These are phyloP conservation scores for Temnothorax rugatulus DNA, from an alignment of 2,888 invertebrate genomes.

Conservation along the genomic window DNA sequence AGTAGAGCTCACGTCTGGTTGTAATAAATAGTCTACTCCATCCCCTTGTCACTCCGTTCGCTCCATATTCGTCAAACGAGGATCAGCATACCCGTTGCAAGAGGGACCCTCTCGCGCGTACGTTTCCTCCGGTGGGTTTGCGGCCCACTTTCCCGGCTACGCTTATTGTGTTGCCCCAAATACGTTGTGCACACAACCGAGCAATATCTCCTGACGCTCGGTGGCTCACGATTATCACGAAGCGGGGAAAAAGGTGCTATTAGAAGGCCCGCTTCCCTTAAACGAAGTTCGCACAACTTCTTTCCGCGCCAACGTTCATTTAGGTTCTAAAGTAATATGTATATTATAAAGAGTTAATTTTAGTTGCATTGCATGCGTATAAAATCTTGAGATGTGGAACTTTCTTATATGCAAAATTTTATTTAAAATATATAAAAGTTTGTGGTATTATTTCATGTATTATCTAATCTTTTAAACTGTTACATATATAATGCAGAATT, in stretches of 20 bases:
- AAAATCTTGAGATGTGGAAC: neutral
- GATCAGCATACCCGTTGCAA: constrained; percentile 32
- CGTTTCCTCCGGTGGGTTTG: constrained; percentile 48
- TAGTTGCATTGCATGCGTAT: neutral
- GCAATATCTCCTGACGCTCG: constrained; percentile 40
- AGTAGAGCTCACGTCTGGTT: constrained; percentile 45
- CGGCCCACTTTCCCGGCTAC: constrained; percentile 54
- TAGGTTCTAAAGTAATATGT: neutral
- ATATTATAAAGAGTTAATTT: constrained; percentile 14
- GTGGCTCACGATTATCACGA: constrained; percentile 23
- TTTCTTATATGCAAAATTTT: neutral
- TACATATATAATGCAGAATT: neutral
- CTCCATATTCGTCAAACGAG: constrained; percentile 49
- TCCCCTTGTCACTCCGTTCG: constrained; percentile 47
- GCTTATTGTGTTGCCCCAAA: constrained; percentile 54
- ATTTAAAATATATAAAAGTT: neutral
- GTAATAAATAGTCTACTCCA: constrained; percentile 55
- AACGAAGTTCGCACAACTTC: neutral
- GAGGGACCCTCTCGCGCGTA: constrained; percentile 48
- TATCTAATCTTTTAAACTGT: neutral
- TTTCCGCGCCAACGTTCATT: neutral
- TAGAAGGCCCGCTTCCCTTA: neutral
- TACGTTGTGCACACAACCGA: constrained; percentile 52
- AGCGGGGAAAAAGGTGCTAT: constrained; percentile 7
- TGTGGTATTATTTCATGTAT: neutral